Conservation (phyloP, 2,888 invertebrate genomes). For the Lottia gigantea region DNA sequence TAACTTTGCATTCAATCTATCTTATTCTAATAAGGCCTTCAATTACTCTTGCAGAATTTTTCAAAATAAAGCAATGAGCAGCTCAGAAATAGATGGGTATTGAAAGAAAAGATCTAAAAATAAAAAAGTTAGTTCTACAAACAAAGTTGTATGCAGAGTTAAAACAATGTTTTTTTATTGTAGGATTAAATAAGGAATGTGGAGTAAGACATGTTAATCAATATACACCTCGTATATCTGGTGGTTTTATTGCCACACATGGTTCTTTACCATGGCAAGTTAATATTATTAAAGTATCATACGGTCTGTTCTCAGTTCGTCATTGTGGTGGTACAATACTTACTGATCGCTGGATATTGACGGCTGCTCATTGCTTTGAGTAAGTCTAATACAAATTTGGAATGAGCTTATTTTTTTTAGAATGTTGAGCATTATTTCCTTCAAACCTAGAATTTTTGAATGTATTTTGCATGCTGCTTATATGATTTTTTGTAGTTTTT, state of each 20-base stretch:
- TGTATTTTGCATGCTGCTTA: too few species aligned
- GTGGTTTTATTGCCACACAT: constrained; percentile 15
- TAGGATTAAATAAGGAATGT: constrained; percentile 4
- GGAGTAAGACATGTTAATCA: constrained; percentile 17
- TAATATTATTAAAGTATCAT: constrained; percentile 8
- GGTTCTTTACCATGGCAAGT: constrained; percentile 30
- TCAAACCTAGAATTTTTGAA: too few species aligned
- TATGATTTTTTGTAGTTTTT: background rate
- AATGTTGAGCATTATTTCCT: too few species aligned
- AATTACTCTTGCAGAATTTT: too few species aligned
- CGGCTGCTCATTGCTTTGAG: constrained; percentile 76
- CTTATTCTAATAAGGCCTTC: too few species aligned
- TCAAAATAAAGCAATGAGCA: too few species aligned
- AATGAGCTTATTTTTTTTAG: background rate
- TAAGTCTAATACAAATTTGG: constrained; percentile 19
- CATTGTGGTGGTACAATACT: constrained; percentile 79
- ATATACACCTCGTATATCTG: constrained; percentile 18
- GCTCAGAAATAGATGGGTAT: too few species aligned
- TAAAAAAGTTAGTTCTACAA: too few species aligned
- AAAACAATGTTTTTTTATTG: too few species aligned
- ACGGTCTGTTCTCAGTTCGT: background rate
- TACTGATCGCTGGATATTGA: constrained; percentile 75
- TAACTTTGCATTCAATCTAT: too few species aligned
- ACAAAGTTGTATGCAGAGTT: too few species aligned
- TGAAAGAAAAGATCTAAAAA: too few species aligned